phyloP scores from a whole-genome alignment of 1,140 invertebrate genomes.

The Diplogasteroides magnus region DNA sequence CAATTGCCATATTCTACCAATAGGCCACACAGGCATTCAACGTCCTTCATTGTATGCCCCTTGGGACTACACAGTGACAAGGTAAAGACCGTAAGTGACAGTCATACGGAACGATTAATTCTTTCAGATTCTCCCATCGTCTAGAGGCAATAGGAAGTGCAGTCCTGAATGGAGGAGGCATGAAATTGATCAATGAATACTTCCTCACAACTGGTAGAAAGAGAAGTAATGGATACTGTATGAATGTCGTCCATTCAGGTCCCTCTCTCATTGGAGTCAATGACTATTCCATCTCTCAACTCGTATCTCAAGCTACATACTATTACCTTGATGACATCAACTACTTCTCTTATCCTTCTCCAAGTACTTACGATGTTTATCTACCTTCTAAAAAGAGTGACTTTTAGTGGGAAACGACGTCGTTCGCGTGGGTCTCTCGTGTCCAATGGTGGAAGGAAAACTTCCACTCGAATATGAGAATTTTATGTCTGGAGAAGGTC shows the following conservation, averaged over 20 bases:
- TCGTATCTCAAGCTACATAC: conserved; percentile 3
- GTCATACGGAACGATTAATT: no score
- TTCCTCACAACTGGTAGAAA: not conserved
- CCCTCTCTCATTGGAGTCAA: not conserved
- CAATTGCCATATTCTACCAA: no score
- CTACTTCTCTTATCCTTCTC: conserved; percentile 1
- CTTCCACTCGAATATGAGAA: conserved; percentile 5
- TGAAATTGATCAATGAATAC: not conserved
- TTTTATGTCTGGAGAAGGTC: not conserved
- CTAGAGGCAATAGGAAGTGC: not conserved
- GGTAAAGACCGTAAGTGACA: no score
- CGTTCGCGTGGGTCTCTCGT: conserved; percentile 9
- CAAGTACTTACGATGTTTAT: conserved; percentile 2
- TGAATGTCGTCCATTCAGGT: no score
- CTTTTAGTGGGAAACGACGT: conserved; percentile 6
- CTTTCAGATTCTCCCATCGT: not conserved
- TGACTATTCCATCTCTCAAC: not conserved
- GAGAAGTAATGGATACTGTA: not conserved
- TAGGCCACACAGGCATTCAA: not conserved
- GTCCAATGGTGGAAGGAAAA: not conserved
- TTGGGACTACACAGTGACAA: not conserved
- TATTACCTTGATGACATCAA: conserved; percentile 13
- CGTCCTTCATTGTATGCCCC: not conserved
- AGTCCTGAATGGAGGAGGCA: not conserved
- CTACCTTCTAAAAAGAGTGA: not conserved